Evolutionary conservation across 2,888 invertebrate genomes (phyloP).

Genomic region (Griposia aprilina): DNA sequence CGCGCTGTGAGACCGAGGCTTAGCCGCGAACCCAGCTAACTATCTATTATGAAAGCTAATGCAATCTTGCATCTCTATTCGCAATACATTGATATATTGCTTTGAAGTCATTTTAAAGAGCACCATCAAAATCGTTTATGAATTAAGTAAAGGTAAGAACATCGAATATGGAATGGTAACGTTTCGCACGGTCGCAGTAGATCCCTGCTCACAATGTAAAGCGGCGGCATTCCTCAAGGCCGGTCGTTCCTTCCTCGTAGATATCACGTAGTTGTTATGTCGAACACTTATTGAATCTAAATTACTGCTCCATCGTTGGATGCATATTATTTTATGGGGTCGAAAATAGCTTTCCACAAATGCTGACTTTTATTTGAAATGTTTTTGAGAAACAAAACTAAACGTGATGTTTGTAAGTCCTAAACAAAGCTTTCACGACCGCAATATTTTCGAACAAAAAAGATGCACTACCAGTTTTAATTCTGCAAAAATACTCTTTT

Average conservation of each 20-base stretch:
- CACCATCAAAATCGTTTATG: constrained; percentile 14
- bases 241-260: constrained; percentile 80
- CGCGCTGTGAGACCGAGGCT: constrained; percentile 69
- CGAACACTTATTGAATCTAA: constrained; percentile 71
- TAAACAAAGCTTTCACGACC: too few species aligned
- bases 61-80: constrained; percentile 13
- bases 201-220: constrained; percentile 63
- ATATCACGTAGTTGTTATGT: constrained; percentile 67
- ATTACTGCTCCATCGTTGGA: constrained; percentile 57
- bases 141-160: constrained; percentile 30
- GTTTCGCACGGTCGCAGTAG: constrained; percentile 60
- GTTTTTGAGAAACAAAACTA: neutral
- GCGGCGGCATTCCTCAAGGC: constrained; percentile 86
- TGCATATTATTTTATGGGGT: constrained; percentile 45
- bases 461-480: neutral
- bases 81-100: constrained; percentile 44
- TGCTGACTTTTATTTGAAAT: constrained; percentile 1
- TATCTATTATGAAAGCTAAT: constrained; percentile 42
- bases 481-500: neutral
- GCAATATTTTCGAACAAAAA: neutral
- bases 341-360: constrained; percentile 29
- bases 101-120: neutral
- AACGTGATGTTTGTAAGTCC: neutral
- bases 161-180: constrained; percentile 40
- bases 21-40: constrained; percentile 62